Conservation (phyloP, 1,140 invertebrate genomes). For the Zaprionus tsacasi region DNA sequence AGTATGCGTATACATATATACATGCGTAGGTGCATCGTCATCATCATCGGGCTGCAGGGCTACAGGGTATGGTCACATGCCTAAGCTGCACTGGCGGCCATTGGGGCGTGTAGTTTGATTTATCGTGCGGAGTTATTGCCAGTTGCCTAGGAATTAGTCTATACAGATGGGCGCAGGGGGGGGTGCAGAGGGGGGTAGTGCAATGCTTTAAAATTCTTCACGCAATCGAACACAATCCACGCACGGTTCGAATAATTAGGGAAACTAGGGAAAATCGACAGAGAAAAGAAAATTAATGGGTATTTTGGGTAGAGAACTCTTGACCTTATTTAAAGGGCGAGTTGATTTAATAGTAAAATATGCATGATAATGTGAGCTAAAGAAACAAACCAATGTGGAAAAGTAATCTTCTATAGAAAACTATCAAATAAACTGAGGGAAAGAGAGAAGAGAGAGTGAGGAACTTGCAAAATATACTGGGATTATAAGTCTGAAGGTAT, state of each 20-base stretch:
- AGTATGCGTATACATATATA: background rate
- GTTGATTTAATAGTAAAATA: no score
- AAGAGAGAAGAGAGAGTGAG: no score
- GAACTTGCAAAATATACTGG: no score
- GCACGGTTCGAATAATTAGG: background rate
- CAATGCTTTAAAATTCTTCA: slow-evolving; percentile 32
- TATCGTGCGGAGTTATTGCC: slow-evolving; percentile 59
- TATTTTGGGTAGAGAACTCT: background rate
- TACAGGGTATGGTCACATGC: background rate
- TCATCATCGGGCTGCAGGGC: background rate
- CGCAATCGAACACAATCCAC: slow-evolving; percentile 16
- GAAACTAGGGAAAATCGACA: background rate
- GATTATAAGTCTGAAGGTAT: no score
- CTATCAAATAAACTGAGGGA: no score
- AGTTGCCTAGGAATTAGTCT: background rate
- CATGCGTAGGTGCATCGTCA: background rate
- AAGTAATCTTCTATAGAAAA: no score
- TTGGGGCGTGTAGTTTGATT: slow-evolving; percentile 54
- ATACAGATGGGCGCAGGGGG: background rate
- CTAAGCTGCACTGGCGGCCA: slow-evolving; percentile 3
- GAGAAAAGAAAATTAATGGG: background rate
- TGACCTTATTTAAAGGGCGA: background rate
- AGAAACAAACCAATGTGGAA: no score
- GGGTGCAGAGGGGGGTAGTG: background rate
- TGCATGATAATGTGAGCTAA: no score